A percentile compares a stretch with the other conserved stretches of the same genome.
These are phyloP conservation scores for Tipula lateralis DNA, from an alignment of 2,888 invertebrate species.

Conservation along the genomic window DNA sequence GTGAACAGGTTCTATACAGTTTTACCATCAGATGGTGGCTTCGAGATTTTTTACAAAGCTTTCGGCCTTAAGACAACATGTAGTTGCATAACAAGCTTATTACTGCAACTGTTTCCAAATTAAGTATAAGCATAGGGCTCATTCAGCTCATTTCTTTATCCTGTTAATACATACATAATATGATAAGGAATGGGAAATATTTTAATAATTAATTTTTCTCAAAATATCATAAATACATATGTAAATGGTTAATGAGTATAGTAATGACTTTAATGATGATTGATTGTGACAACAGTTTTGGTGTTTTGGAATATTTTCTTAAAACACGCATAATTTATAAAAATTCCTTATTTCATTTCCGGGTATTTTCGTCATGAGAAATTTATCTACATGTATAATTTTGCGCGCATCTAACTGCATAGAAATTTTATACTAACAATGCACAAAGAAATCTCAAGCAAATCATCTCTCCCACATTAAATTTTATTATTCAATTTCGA, in stretches of 20 bases:
- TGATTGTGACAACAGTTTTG: background rate
- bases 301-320: background rate
- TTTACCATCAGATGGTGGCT: too few species aligned
- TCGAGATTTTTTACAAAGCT: too few species aligned
- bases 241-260: background rate
- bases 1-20: too few species aligned
- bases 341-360: background rate
- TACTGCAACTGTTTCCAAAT: too few species aligned
- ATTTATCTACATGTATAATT: background rate
- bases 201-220: background rate
- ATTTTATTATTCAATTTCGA: background rate
- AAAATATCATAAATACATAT: background rate
- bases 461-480: background rate
- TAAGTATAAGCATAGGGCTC: too few species aligned
- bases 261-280: background rate
- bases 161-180: too few species aligned
- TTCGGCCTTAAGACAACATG: too few species aligned
- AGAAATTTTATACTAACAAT: background rate
- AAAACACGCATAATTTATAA: background rate
- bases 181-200: background rate
- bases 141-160: too few species aligned
- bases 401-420: background rate
- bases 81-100: too few species aligned
- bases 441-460: background rate
- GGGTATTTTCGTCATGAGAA: background rate